Conservation (phyloP, 2,113 vertebrate species). For the Brachirus orientalis region DNA sequence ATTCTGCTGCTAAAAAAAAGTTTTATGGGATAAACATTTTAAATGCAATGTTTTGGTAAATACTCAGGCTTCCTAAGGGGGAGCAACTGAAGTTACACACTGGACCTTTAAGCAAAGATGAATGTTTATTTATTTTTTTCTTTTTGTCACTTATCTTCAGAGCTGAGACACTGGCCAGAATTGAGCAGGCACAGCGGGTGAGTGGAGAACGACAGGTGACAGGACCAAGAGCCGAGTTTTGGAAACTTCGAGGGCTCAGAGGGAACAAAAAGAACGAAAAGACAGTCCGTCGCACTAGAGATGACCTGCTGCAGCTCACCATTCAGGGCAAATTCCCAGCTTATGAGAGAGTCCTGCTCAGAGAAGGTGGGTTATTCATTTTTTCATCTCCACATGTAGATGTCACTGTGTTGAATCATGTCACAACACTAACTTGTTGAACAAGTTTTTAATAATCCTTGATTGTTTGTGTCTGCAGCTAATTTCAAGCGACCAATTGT, state of each 20-base stretch:
- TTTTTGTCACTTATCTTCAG: constrained; percentile 63
- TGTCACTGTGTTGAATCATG: background rate
- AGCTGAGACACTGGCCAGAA: constrained; percentile 88
- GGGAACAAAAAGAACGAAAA: constrained; percentile 92
- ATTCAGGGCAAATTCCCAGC: constrained; percentile 94
- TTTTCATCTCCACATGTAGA: background rate
- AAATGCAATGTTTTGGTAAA: too few relatives aligned
- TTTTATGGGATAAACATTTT: too few relatives aligned
- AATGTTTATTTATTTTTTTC: background rate
- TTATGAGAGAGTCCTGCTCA: constrained; percentile 91
- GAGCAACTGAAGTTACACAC: too few relatives aligned
- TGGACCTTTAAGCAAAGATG: background rate
- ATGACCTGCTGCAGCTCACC: constrained; percentile 92
- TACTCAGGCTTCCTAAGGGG: too few relatives aligned
- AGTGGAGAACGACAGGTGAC: constrained; percentile 66
- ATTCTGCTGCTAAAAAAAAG: too few relatives aligned
- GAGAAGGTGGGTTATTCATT: constrained; percentile 84
- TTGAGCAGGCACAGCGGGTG: constrained; percentile 84
- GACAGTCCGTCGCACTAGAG: constrained; percentile 83
- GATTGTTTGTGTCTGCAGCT: constrained; percentile 78
- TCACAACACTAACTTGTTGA: background rate
- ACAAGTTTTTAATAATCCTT: constrained; percentile 9
- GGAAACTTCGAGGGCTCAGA: constrained; percentile 94
- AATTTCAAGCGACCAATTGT: constrained; percentile 95
- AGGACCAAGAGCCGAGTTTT: constrained; percentile 91